A percentile compares a stretch with the other conserved stretches of the same genome.
phyloP scores from a whole-genome alignment of 2,113 vertebrate species.

The Panthera uncia region DNA sequence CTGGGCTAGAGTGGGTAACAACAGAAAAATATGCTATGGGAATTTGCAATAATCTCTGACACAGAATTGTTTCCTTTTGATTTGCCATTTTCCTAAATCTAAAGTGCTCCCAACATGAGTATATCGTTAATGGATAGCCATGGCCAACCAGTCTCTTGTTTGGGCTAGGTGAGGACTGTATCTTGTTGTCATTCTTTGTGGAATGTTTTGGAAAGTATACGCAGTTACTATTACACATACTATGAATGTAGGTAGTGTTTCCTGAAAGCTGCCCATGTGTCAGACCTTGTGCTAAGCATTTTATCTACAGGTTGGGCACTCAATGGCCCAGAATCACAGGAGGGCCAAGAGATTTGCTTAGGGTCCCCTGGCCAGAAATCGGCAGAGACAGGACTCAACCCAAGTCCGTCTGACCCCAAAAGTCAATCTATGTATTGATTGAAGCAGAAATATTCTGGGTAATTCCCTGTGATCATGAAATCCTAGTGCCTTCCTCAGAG shows the following conservation, averaged over 20 bases:
- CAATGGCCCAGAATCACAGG: not conserved
- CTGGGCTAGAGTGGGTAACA: not conserved
- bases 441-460: not conserved
- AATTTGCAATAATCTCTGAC: not conserved
- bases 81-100: conserved; percentile 6
- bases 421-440: not conserved
- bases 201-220: too few relatives aligned
- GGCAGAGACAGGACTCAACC: not conserved
- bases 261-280: not conserved
- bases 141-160: not conserved
- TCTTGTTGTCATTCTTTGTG: not conserved
- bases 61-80: conserved; percentile 33
- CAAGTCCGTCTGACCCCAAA: not conserved
- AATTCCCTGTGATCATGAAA: not conserved
- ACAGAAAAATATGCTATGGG: not conserved
- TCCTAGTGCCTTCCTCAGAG: not conserved
- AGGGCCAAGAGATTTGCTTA: not conserved
- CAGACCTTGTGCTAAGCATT: not conserved
- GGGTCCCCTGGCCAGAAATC: not conserved
- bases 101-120: not conserved
- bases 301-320: not conserved
- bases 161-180: not conserved
- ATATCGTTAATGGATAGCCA: not conserved
- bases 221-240: not conserved
- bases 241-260: not conserved